Conservation (phyloP, 2,888 invertebrate genomes). For the Meta bourneti region DNA sequence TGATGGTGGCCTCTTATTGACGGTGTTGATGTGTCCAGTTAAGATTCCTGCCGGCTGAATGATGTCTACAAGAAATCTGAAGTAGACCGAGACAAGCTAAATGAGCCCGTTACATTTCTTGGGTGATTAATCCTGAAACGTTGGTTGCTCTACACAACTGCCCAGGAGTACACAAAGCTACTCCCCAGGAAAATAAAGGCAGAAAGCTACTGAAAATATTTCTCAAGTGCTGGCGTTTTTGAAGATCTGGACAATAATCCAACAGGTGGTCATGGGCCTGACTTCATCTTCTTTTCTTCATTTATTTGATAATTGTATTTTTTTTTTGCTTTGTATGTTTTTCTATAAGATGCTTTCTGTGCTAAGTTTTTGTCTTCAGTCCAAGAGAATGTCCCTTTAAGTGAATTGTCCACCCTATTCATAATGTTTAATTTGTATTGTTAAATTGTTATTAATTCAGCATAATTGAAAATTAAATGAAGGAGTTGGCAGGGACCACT, state of each 20-base stretch:
- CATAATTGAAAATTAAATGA: slow-evolving; percentile 36
- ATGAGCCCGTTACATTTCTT: slow-evolving; percentile 30
- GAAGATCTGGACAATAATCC: slow-evolving; percentile 62
- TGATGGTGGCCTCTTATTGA: slow-evolving; percentile 69
- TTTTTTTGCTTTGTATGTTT: slow-evolving; percentile 23
- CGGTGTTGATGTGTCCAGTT: slow-evolving; percentile 75
- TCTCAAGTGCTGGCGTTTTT: slow-evolving; percentile 58
- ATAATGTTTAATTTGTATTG: slow-evolving; percentile 20
- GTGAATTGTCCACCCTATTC: neutral
- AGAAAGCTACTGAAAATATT: slow-evolving; percentile 18
- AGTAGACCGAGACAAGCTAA: slow-evolving; percentile 27
- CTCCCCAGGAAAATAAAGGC: neutral
- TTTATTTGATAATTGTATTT: slow-evolving; percentile 19
- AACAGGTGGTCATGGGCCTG: slow-evolving; percentile 62
- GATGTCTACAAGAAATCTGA: slow-evolving; percentile 27
- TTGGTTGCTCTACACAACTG: slow-evolving; percentile 44
- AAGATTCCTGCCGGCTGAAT: slow-evolving; percentile 73
- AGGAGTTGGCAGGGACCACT: slow-evolving; percentile 74
- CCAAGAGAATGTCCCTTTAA: neutral
- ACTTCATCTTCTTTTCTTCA: slow-evolving; percentile 24
- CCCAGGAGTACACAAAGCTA: slow-evolving; percentile 29
- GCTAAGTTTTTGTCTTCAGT: slow-evolving; percentile 13
- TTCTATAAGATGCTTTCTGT: slow-evolving; percentile 17
- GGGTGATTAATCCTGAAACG: slow-evolving; percentile 34
- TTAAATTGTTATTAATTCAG: slow-evolving; percentile 34